Conservation (phyloP, 2,888 invertebrate species). For the Microdon myrmicae region DNA sequence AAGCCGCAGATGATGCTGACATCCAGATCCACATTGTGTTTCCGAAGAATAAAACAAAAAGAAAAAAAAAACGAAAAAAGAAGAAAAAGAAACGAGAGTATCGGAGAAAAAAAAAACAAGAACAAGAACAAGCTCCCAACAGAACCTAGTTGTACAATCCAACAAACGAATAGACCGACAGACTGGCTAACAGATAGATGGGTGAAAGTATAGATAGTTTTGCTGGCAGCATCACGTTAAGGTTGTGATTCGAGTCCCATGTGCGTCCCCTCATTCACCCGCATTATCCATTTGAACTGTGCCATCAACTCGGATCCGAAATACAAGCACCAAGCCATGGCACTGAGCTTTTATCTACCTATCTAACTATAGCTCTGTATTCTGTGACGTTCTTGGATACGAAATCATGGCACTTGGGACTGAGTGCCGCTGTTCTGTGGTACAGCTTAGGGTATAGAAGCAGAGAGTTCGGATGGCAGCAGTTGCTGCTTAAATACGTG, state of each 20-base stretch:
- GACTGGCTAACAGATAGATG: slow-evolving; percentile 25
- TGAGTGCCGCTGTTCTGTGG: slow-evolving; percentile 25
- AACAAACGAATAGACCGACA: slow-evolving; percentile 14
- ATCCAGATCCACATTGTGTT: slow-evolving; percentile 52
- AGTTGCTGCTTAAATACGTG: slow-evolving; percentile 50
- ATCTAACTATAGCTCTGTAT: slow-evolving; percentile 38
- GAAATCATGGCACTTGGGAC: slow-evolving; percentile 53
- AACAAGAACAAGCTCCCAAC: slow-evolving; percentile 41
- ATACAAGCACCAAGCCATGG: slow-evolving; percentile 30
- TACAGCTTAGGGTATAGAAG: slow-evolving; percentile 9
- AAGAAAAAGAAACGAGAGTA: slow-evolving; percentile 4
- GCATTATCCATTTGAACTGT: slow-evolving; percentile 48
- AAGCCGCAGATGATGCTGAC: slow-evolving; percentile 56
- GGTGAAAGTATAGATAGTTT: slow-evolving; percentile 46
- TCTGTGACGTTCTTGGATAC: slow-evolving; percentile 44
- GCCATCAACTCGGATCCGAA: slow-evolving; percentile 45
- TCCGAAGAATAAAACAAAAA: slow-evolving; percentile 41
- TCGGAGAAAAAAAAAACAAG: slow-evolving; percentile 16
- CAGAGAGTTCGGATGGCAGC: too few relatives aligned
- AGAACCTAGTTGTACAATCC: slow-evolving; percentile 33
- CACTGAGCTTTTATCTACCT: slow-evolving; percentile 20
- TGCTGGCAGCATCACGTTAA: slow-evolving; percentile 31
- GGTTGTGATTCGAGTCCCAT: slow-evolving; percentile 21
- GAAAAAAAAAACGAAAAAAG: slow-evolving; percentile 6
- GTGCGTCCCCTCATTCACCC: slow-evolving; percentile 16